Evolutionary conservation across 2,113 vertebrate species (phyloP), one percentile per base, ranked within the genome.

Genomic region (Willisornis vidua): DNA sequence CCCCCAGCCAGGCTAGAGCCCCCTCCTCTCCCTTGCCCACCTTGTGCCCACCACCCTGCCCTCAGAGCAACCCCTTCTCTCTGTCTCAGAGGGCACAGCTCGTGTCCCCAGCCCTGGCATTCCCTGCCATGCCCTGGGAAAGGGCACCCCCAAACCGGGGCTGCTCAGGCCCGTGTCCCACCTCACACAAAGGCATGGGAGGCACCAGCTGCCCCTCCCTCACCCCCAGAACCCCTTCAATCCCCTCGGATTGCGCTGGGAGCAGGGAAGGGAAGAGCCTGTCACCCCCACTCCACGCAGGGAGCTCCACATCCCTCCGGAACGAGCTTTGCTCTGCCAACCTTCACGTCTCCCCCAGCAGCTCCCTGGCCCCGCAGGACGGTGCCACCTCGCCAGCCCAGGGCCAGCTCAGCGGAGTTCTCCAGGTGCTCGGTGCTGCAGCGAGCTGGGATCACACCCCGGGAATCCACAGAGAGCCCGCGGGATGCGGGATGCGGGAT

Each of bases 71-170:
- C 65, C 19, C 71, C 25, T 17, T 14, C 41, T 7, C 49, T 15
- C 55, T 28, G 25, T 7, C 49, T 29, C 70, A 7, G 49, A 24
- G 55, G 19, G 28, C 35, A 35, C 26, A 19, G 20, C 29, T 67
- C 7, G 2, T n/a, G 15, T 39, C n/a, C 37, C 19, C 28, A 7
- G 23, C 35, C 46, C 62, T 8, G 0, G 16, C 9, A 26, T 1
- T 37, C 45, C 51, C 65, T 17, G 37, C 33, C 41, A 49, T 65
- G 19, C 29, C 35, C 35, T 1, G 4, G 46, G 25, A 24, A 71
- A 75, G 52, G 29, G 13, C 58, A 5, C 41, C 48, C 58, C 31
- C 29, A 25, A 23, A 52, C 6, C 2, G 1, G 61, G 41, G 71
- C 28, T 31, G 4, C 20, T 46, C 66, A n/a, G 28, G 12, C 35